A percentile compares a stretch with the other conserved stretches of the same genome.
phyloP scores from a whole-genome alignment of 2,888 invertebrate genomes.

The Cheilosia variabilis region DNA sequence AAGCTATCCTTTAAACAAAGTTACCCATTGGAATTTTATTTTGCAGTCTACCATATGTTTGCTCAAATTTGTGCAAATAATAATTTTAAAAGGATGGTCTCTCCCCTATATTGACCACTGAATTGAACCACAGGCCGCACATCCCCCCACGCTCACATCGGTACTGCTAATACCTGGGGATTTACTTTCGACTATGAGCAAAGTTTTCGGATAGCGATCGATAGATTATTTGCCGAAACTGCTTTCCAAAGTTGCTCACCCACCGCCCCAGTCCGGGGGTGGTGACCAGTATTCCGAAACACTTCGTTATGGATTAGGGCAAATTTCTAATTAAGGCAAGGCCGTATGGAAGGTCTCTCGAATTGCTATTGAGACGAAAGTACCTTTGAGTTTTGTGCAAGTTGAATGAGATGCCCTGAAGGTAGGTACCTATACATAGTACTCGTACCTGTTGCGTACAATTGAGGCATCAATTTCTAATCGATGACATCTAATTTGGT shows the following conservation, averaged over 20 bases:
- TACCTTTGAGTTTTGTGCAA: conserved; percentile 34
- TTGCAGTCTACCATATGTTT: conserved; percentile 26
- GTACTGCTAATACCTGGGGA: conserved; percentile 33
- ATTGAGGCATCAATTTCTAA: conserved; percentile 70
- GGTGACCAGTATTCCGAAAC: conserved; percentile 24
- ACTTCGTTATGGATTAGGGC: conserved; percentile 46
- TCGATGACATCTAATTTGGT: conserved; percentile 75
- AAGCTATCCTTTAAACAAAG: conserved; percentile 45
- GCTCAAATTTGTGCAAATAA: conserved; percentile 45
- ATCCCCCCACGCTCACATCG: conserved; percentile 27
- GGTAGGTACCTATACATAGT: too few relatives aligned
- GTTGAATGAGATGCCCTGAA: too few relatives aligned
- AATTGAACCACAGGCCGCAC: conserved; percentile 16
- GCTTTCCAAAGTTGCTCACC: conserved; percentile 22
- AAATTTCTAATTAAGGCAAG: conserved; percentile 67
- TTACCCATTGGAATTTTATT: conserved; percentile 38
- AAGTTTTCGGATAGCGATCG: conserved; percentile 45
- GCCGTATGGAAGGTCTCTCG: too few relatives aligned
- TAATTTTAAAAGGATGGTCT: conserved; percentile 53
- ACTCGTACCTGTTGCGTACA: conserved; percentile 58
- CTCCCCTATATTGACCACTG: conserved; percentile 25
- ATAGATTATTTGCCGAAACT: conserved; percentile 47
- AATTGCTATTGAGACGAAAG: conserved; percentile 3
- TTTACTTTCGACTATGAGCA: conserved; percentile 42
- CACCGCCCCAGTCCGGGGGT: conserved; percentile 3